These are phyloP conservation scores for Proales similis DNA, from an alignment of 1,140 invertebrate genomes.

Conservation along the genomic window DNA sequence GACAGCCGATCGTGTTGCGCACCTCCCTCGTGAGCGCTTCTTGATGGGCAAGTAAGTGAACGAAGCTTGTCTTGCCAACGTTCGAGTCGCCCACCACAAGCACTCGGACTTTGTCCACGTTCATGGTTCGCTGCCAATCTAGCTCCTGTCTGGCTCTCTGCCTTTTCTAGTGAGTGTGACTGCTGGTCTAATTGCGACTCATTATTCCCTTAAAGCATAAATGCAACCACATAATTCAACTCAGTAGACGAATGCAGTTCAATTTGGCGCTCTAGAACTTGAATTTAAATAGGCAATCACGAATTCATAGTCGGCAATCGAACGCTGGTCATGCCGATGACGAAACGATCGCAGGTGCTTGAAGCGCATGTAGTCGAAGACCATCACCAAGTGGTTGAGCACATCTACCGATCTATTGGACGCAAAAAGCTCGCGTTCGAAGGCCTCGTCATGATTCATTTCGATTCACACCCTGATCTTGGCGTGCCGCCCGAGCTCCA, in stretches of 20 bases:
- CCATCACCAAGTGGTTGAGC: conserved; percentile 63
- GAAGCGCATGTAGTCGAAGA: conserved; percentile 60
- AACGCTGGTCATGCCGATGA: no score
- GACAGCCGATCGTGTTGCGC: conserved; percentile 87
- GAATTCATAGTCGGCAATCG: no score
- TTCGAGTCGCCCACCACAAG: conserved; percentile 56
- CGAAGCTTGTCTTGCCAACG: conserved; percentile 87
- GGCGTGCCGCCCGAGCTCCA: conserved; percentile 67
- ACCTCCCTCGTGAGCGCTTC: conserved; percentile 69
- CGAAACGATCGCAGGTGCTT: no score
- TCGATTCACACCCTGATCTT: conserved; percentile 85
- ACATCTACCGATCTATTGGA: conserved; percentile 72
- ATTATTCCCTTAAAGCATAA: no score
- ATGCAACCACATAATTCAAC: no score
- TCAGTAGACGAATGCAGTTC: no score
- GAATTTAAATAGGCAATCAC: no score
- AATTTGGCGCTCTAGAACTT: no score
- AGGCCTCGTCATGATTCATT: conserved; percentile 68
- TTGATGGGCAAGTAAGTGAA: conserved; percentile 78
- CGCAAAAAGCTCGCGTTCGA: conserved; percentile 70
- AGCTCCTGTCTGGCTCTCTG: no score
- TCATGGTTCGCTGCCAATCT: no score
- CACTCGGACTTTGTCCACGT: conserved; percentile 13
- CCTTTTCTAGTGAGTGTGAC: no score
- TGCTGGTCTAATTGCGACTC: no score